Evolutionary conservation across 1,140 invertebrate genomes (phyloP), one percentile per base, ranked within the genome.

Genomic region (Procambarus virginalis): DNA sequence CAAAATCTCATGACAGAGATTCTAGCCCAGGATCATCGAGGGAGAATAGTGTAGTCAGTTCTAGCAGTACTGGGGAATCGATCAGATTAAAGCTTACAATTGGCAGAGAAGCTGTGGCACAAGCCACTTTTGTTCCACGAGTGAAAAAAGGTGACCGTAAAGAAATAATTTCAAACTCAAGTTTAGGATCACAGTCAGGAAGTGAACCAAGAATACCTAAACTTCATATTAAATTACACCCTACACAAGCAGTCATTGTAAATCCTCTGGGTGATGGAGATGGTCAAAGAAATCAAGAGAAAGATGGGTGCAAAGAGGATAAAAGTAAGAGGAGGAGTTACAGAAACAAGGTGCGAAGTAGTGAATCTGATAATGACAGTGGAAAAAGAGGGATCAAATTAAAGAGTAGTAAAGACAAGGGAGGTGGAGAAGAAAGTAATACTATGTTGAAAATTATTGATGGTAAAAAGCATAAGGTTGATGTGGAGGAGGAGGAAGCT

Each of bases 201-300:
- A 96, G 96, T 88, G 97, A 97, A 92, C 96, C 96, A 2, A 95
- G 97, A 87, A 97, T 98, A 34, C 97, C 97, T 46, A 97, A 97
- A 2, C 94, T 98, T 92, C 97, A 98, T 93, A 98, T 98, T 92
- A 97, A 97, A 81, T 94, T 98, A 55, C 79, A 90, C 20, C 91
- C 92, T 14, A 89, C 85, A 64, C 90, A 91, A 49, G 87, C 92
- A 60, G 90, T 89, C n/a, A 92, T 92, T 64, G 89, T 92, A n/a
- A 92, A 92, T 76, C 86, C 91, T 46, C 34, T 84, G 4, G 91
- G 86, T n/a, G 91, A 91, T 68, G 82, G 73, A 58, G 92, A 92
- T 48, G 78, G 77, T 76, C 79, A 81, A 51, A 91, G 89, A 58
- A 86, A 64, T 60, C 83, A 55, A 22, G 76, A 88, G 22, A 91